Conservation (phyloP, 2,888 invertebrate species). For the Drosophila stalkeri region DNA sequence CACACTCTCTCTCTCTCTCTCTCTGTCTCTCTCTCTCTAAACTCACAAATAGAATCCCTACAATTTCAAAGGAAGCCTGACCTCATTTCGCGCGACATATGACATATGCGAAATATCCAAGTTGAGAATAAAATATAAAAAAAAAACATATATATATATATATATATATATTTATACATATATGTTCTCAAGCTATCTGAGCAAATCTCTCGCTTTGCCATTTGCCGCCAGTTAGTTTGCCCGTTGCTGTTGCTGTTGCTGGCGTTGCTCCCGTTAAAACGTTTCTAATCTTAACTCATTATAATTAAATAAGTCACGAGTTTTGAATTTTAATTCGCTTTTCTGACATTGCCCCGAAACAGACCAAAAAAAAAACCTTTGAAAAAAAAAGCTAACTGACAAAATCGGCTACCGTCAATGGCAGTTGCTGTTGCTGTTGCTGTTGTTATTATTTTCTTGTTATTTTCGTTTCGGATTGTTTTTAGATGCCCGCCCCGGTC, state of each 20-base stretch:
- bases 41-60: neutral
- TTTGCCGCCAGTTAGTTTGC: conserved; percentile 56
- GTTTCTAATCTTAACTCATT: conserved; percentile 78
- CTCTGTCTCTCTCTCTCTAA: neutral
- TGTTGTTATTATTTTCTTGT: conserved; percentile 43
- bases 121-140: neutral
- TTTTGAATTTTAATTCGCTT: conserved; percentile 78
- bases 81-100: conserved; percentile 40
- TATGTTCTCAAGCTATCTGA: conserved; percentile 44
- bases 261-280: conserved; percentile 72
- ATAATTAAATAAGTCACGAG: conserved; percentile 82
- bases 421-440: conserved; percentile 56
- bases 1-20: neutral
- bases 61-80: neutral
- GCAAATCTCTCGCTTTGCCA: conserved; percentile 55
- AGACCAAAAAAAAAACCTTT: neutral
- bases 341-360: conserved; percentile 47
- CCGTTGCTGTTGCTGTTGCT: conserved; percentile 9
- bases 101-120: conserved; percentile 45
- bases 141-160: conserved; percentile 1
- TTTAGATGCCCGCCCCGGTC: neutral
- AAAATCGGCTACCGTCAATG: conserved; percentile 73
- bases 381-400: conserved; percentile 66
- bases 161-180: too few relatives aligned
- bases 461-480: conserved; percentile 24